phyloP scores from a whole-genome alignment of 2,888 invertebrate species.

The Erebia palarica region DNA sequence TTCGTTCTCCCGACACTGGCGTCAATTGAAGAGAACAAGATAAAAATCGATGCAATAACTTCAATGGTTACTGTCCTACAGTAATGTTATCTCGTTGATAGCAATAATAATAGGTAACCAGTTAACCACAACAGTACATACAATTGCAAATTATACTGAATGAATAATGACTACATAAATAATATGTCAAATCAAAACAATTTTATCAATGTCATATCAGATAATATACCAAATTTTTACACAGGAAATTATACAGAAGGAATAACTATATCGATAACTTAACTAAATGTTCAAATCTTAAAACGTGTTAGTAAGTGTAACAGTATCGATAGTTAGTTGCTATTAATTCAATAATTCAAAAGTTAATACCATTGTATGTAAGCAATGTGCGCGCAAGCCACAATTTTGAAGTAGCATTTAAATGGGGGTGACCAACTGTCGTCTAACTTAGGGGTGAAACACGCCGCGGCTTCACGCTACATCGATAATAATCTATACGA shows the following conservation, averaged over 20 bases:
- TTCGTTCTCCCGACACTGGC: slow-evolving; percentile 63
- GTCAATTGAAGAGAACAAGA: slow-evolving; percentile 70
- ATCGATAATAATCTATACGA: slow-evolving; percentile 78
- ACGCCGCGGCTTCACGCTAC: slow-evolving; percentile 74
- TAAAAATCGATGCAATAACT: slow-evolving; percentile 43
- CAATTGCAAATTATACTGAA: background rate
- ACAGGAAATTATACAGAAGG: too few species aligned
- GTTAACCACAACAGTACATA: background rate
- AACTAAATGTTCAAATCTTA: background rate
- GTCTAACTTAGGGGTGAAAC: slow-evolving; percentile 72
- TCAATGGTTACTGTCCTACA: slow-evolving; percentile 5
- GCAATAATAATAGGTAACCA: background rate
- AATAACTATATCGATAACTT: background rate
- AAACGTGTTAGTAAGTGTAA: background rate
- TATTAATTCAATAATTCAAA: slow-evolving; percentile 58
- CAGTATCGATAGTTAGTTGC: slow-evolving; percentile 19
- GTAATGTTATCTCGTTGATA: background rate
- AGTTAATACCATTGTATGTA: slow-evolving; percentile 63
- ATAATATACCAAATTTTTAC: too few species aligned
- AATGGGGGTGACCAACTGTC: slow-evolving; percentile 82
- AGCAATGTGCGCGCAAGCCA: slow-evolving; percentile 77
- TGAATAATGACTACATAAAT: background rate
- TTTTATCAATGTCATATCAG: background rate
- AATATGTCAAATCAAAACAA: background rate
- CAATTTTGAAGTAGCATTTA: slow-evolving; percentile 78